Evolutionary conservation across 64 coral and sea anemone genomes (phyloP).

Genomic region (Orbicella faveolata): DNA sequence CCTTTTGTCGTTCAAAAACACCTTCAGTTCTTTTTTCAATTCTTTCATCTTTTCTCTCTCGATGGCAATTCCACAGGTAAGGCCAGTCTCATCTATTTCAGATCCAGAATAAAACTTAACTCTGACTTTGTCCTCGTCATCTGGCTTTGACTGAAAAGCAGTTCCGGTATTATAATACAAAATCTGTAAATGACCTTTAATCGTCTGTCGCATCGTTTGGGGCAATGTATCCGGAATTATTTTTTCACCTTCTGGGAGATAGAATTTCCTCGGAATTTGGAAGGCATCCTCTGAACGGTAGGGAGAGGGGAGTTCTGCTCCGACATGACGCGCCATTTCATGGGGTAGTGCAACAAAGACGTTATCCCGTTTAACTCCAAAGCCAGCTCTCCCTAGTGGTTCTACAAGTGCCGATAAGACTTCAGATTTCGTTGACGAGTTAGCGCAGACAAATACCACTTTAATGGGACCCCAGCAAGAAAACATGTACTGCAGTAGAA

Average conservation of each 20-base stretch:
- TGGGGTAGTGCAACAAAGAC: conserved; percentile 66
- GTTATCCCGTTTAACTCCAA: conserved; percentile 43
- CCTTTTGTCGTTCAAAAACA: conserved; percentile 48
- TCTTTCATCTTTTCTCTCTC: conserved; percentile 69
- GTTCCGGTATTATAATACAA: conserved; percentile 35
- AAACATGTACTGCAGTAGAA: conserved; percentile 48
- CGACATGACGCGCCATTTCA: conserved; percentile 52
- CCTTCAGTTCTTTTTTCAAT: conserved; percentile 64
- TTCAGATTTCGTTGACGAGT: not conserved
- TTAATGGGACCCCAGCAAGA: conserved; percentile 61
- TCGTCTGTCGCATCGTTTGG: conserved; percentile 50
- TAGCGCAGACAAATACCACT: conserved; percentile 65
- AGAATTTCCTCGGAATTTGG: conserved; percentile 61
- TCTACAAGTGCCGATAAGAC: conserved; percentile 26
- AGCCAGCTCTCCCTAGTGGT: conserved; percentile 43
- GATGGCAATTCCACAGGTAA: conserved; percentile 56
- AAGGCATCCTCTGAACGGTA: conserved; percentile 74
- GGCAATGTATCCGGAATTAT: conserved; percentile 68
- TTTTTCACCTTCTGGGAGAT: conserved; percentile 13
- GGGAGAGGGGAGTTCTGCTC: conserved; percentile 49
- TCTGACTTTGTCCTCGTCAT: conserved; percentile 34
- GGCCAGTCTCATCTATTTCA: conserved; percentile 51
- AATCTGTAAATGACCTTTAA: conserved; percentile 69
- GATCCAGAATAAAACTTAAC: conserved; percentile 64
- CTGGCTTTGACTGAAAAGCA: not conserved